Evolutionary conservation across 2,113 vertebrate species (phyloP), one percentile per base, ranked within the genome.

Genomic region (Nesoenas mayeri): DNA sequence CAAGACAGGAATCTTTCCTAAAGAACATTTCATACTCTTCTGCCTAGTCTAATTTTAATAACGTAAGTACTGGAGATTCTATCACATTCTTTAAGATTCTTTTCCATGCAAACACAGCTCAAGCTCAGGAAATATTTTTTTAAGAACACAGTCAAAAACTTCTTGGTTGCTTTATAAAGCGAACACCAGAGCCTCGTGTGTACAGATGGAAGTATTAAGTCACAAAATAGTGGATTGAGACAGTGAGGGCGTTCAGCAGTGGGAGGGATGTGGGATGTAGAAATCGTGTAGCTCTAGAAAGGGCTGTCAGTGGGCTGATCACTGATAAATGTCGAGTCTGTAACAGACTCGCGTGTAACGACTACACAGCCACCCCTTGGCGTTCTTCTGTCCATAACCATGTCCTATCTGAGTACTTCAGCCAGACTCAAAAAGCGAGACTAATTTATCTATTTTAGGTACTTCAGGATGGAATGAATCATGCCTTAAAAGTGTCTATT

Each of bases 11-110:
- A 70, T 80, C 51, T 60, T 94, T 79, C 75, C 62, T 94, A 60
- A 88, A 90, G 85, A 94, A 88, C 75, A 83, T 80, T 93, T 88
- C 75, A 77, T 90, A 21, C 56, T 90, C 58, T 93, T 96, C 75
- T 91, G 87, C 56, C 47, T 77, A 83, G 54, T 93, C 85, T 73
- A 78, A 88, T 90, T 93, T 93, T 88, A 79, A 78, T 85, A 93
- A 70, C 1, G 1, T 53, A 93, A 88, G 22, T 85, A 15, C 54
- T 85, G 64, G 54, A 53, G 54, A 73, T 95, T 82, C 79, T 77
- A 19, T 72, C 58, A n/a, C 60, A 85, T 93, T 58, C 28, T 42
- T 85, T 85, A 77, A 81, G 48, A 57, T 66, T 67, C 53, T 66
- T 6, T 77, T 93, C 57, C 69, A 53, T 5, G 11, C 25, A 62